Evolutionary conservation across 2,113 vertebrate genomes (phyloP), one percentile per base, ranked within the genome.

Genomic region (Trematocara stigmaticum): DNA sequence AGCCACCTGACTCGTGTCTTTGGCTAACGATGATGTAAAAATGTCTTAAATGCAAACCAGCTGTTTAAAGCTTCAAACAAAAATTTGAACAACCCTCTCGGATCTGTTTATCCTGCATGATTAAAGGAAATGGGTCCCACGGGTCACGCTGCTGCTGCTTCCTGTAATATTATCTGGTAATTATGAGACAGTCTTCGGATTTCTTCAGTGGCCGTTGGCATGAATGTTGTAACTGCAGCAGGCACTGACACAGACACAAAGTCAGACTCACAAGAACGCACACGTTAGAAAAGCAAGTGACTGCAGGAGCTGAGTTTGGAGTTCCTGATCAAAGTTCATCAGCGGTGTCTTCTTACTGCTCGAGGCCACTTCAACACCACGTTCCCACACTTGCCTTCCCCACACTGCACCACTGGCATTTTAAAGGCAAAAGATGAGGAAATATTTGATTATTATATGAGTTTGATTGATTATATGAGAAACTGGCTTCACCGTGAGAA

Each of bases 61-160:
- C 66, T 10, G 40, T 47, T 47, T 15, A 18, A 1, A 3, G 40
- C 23, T 74, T 6, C 8, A 10, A 71, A 26, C 20, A 29, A 3
- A 26, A 69, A 10, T 15, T 45, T 0, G 2, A 16, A 6, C 12
- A 45, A 2, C 23, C 20, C 13, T 47, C 66, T 45, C 1, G 0
- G 23, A 45, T 71, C 20, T 26, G 40, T 71, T 26, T 71, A 10
- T 26, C 20, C 40, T 47, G 20, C 40, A 0, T 26, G 40, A 71
- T 45, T 45, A 45, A 71, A 26, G 35, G 61, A 66, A 40, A n/a
- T 20, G 10, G 4, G 38, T 26, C 66, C 26, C 40, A 23, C 20
- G 3, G 38, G 12, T 8, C n/a, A 9, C 64, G 15, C 38, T 45
- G 7, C 12, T 45, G 5, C 40, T 26, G 40, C 40, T 47, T 71